These are phyloP conservation scores for Drosophila aff. DNA, from an alignment of 1,140 invertebrate species.

Conservation along the genomic window DNA sequence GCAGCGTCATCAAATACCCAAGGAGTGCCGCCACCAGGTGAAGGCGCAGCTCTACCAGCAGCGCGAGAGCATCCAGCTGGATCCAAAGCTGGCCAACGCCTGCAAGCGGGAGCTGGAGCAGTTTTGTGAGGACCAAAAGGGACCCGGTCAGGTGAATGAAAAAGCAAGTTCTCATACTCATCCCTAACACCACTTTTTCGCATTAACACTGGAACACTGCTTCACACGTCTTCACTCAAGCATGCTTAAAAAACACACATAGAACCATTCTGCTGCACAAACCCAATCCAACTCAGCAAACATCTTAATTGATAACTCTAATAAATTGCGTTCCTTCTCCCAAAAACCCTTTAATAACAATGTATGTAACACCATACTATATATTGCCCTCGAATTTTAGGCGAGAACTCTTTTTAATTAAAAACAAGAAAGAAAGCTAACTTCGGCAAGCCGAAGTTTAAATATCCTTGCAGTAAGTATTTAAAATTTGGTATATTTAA, in stretches of 20 bases:
- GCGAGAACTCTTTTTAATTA: too few relatives aligned
- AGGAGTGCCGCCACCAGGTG: conserved; percentile 95
- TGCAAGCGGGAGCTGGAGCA: conserved; percentile 92
- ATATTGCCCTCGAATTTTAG: too few relatives aligned
- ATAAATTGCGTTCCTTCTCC: too few relatives aligned
- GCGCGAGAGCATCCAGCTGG: conserved; percentile 93
- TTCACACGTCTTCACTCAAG: background rate
- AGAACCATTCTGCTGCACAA: too few relatives aligned
- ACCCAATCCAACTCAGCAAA: too few relatives aligned
- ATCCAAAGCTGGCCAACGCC: conserved; percentile 91
- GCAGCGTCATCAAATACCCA: conserved; percentile 91
- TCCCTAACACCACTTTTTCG: conserved; percentile 39
- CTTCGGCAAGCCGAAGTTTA: too few relatives aligned
- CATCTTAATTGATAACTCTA: too few relatives aligned
- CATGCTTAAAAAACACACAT: background rate
- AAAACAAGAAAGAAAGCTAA: too few relatives aligned
- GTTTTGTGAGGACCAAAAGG: conserved; percentile 90
- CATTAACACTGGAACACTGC: conserved; percentile 1
- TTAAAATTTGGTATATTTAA: too few relatives aligned
- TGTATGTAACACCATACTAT: too few relatives aligned
- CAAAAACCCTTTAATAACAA: too few relatives aligned
- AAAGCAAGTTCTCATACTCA: conserved; percentile 72
- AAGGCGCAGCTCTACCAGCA: conserved; percentile 95
- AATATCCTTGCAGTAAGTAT: too few relatives aligned
- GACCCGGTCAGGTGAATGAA: conserved; percentile 90